Percentiles rank a stretch among this genome's conserved stretches.
Conservation (phyloP, 2,113 vertebrate species). For the Protobothrops flavoviridis region DNA sequence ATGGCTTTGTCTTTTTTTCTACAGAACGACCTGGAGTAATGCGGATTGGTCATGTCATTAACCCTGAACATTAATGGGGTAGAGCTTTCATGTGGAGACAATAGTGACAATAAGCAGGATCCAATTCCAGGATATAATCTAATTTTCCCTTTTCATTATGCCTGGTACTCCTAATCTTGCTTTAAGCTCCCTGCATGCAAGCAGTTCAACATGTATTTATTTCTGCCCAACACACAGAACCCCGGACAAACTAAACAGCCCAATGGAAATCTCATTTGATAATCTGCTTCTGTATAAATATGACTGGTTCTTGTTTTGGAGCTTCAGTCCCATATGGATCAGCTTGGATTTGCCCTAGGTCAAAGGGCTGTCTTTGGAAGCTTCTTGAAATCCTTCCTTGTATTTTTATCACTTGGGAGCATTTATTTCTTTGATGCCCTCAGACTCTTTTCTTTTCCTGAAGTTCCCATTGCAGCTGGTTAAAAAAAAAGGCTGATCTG, state of each 20-base stretch:
- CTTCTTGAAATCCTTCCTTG: constrained; percentile 24
- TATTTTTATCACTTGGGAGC: neutral
- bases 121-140: neutral
- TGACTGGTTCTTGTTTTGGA: neutral
- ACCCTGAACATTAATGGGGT: neutral
- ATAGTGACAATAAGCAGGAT: neutral
- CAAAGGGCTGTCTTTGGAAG: neutral
- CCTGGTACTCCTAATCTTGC: neutral
- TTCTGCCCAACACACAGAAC: neutral
- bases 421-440: neutral
- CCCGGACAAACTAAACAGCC: neutral
- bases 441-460: neutral
- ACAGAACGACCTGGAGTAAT: neutral
- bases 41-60: neutral
- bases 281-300: neutral
- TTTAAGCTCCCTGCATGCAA: neutral
- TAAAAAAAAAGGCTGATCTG: constrained; percentile 21
- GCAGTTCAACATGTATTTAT: neutral
- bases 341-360: constrained; percentile 1
- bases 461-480: constrained; percentile 22
- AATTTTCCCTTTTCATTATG: neutral
- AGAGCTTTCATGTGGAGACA: neutral
- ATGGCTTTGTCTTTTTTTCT: neutral
- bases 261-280: neutral
- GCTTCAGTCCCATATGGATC: neutral